phyloP scores from a whole-genome alignment of 1,140 invertebrate species.

The Helicoverpa armigera region DNA sequence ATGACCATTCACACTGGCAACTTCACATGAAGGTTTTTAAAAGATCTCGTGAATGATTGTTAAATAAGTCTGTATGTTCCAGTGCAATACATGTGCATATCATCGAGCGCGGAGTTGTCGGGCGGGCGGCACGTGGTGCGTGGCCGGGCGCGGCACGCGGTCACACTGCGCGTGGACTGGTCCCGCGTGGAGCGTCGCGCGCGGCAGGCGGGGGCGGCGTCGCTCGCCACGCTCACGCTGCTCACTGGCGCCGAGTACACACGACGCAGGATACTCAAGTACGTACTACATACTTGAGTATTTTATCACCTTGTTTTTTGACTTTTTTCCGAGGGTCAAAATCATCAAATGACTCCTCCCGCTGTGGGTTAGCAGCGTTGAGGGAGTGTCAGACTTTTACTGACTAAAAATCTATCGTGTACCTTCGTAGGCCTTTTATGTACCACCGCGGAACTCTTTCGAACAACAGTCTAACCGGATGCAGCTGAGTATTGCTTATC shows the following conservation, averaged over 20 bases:
- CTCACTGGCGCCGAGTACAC: conserved; percentile 72
- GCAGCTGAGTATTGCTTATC: not conserved
- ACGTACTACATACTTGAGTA: too few relatives aligned
- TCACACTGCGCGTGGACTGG: conserved; percentile 62
- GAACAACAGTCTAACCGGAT: not conserved
- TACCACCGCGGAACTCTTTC: too few relatives aligned
- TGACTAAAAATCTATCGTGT: too few relatives aligned
- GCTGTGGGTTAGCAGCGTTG: too few relatives aligned
- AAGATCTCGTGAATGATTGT: not conserved
- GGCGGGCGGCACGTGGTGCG: conserved; percentile 60
- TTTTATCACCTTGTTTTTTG: too few relatives aligned
- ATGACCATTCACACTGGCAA: not conserved
- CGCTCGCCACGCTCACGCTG: conserved; percentile 69
- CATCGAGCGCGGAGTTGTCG: conserved; percentile 36
- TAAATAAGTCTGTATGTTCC: not conserved
- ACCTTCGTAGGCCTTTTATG: too few relatives aligned
- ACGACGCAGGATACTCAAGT: conserved; percentile 72
- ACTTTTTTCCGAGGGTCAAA: too few relatives aligned
- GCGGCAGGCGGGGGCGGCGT: conserved; percentile 46
- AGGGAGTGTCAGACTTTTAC: too few relatives aligned
- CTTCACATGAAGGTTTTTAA: not conserved
- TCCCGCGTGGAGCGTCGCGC: conserved; percentile 65
- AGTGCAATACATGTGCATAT: conserved; percentile 73
- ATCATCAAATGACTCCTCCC: too few relatives aligned
- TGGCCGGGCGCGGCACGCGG: too few relatives aligned